Evolutionary conservation across 64 coral and sea anemone species (phyloP).

Genomic region (Porites australiensis): DNA sequence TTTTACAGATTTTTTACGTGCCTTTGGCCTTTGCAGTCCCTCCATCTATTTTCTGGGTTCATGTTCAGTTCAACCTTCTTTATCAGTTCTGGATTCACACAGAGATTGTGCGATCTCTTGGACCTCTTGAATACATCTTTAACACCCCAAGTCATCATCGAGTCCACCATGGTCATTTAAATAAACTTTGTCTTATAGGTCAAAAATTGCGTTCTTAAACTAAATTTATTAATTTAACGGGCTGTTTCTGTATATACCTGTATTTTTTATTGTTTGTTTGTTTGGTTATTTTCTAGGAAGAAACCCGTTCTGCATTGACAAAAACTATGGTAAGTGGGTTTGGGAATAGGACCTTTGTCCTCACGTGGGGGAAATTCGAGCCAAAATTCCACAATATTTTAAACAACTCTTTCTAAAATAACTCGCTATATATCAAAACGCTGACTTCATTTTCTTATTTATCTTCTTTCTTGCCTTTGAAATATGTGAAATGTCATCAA

Average conservation of each 20-base stretch:
- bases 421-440: too few species aligned
- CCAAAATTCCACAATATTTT: not conserved
- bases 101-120: conserved; percentile 85
- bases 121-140: conserved; percentile 90
- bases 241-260: too few species aligned
- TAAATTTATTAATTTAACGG: too few species aligned
- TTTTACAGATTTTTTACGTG: conserved; percentile 70
- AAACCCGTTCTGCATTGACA: conserved; percentile 90
- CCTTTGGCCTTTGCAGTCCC: conserved; percentile 80
- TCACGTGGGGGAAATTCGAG: too few species aligned
- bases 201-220: too few species aligned
- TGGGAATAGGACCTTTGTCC: too few species aligned
- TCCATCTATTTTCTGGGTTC: conserved; percentile 80
- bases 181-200: too few species aligned
- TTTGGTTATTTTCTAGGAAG: conserved; percentile 45
- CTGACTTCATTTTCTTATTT: too few species aligned
- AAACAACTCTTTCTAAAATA: not conserved
- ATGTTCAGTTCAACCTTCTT: conserved; percentile 83
- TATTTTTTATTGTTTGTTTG: too few species aligned
- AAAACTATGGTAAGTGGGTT: conserved; percentile 79
- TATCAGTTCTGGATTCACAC: conserved; percentile 99
- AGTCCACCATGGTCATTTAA: conserved; percentile 86
- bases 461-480: too few species aligned
- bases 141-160: conserved; percentile 97
- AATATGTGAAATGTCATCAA: not conserved